Evolutionary conservation across 2,113 vertebrate genomes (phyloP), one percentile per base, ranked within the genome.

Genomic region (Dryoscopus gambensis): DNA sequence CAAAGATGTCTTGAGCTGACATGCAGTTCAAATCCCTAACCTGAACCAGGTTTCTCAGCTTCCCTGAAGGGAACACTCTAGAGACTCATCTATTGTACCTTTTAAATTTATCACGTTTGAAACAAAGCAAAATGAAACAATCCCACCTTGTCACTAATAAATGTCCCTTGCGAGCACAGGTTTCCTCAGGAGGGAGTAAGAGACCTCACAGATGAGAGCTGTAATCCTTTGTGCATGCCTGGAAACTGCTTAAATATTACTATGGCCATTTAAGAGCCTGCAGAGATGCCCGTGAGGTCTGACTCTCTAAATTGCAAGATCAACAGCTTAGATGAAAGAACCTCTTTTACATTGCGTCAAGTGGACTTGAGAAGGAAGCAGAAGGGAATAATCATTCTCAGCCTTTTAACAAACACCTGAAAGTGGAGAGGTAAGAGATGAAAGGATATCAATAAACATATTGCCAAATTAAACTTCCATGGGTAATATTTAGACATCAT

Each of bases 341-440:
- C 6, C 37, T 84, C 50, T 65, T 68, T 78, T 49, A n/a, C 0
- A 0, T 39, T 52, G 10, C 1, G 0, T 67, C 53, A 76, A 87
- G 65, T 37, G 30, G 40, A 67, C 53, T 88, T 84, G 35, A 93
- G 77, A 92, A 93, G 35, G 37, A 95, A 92, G 23, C 35, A 69
- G n/a, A 80, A 86, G 35, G 60, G 27, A 92, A 86, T 74, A 89
- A 85, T 85, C 39, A 89, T 46, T 82, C 39, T 53, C 79, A 74
- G 50, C 23, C 49, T 96, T 96, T 85, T 87, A 89, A 94, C 39
- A 84, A 78, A 78, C 35, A 44, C 59, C 56, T 85, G n/a, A 82
- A 89, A 90, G 69, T 35, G 31, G 40, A 78, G 44, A 81, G 33
- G 53, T 75, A 93, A 78, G 57, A 90, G 49, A 76, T 81, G 28